Base-by-base conservation (phyloP, 2,888 invertebrate genomes). In the Stenolophus ochropezus region DNA sequence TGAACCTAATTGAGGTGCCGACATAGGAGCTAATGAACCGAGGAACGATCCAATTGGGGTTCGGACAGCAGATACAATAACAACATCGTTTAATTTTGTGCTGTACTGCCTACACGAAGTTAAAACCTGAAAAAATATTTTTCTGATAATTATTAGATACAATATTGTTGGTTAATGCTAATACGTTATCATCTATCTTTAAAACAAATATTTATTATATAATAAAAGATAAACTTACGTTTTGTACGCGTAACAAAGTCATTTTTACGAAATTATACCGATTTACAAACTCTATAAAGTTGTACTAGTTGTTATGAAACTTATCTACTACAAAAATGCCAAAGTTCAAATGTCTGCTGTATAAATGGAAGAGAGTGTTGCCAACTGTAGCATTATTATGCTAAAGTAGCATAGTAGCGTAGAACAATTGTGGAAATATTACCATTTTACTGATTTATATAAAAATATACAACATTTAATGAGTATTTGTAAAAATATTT, bases 21-120 rank as follows among this genome's bases (percentile, higher is more conserved):
- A 92, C 6, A 99, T 86, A 25, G 95, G 91, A 0, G 97, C 92
- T 82, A 99, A 89, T 25, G 94, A 92, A 33, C 98, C 96, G 85
- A 96, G 93, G 89, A 99, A 99, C 56, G 98, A 98, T 42, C 99
- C 99, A 84, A 99, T 97, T 0, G 99, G 99, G 58, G 99, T 99
- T 84, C 99, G 93, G 1, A 94, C 96, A 47, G 97, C 98, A 84
- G 97, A 96, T 25, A 96, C 94, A 86, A 99, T 97, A 14, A 98
- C 96, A 47, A 98, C 98, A 89, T 98, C 98, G 89, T 96, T 93
- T 76, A 94, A 90, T 84, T 89, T 89, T 11, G 87, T 87, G 83
- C 90, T 90, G 84, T 90, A 91, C n/a, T 69, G 76, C 42, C 86
- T 71, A 47, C 73, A 80, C 11, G 27, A 73, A 56, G 42, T 47